Base-by-base conservation (phyloP, 1,140 invertebrate genomes). In the Meteorus sp. region DNA sequence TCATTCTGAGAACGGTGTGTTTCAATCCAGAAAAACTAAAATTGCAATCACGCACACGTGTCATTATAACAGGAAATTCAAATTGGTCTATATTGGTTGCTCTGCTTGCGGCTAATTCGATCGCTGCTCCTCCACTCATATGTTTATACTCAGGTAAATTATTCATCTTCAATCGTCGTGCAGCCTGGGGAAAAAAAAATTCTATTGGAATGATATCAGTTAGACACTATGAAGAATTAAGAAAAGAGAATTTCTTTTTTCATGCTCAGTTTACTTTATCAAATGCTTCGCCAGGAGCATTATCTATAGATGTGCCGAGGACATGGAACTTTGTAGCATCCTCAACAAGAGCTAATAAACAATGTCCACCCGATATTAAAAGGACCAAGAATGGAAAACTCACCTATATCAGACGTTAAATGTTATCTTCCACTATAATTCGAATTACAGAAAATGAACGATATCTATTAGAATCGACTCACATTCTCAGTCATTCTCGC, bases 301-400 rank as follows among this genome's bases (percentile, higher is more conserved):
- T 88, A 80, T 98, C 94, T 15, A 89, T 61, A 31, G 83, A 85
- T 61, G 87, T 77, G 3, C 95, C 95, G 8, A 98, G 80, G 33
- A 94, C 75, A 8, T 87, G 75, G 81, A 95, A 95, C 33, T 91
- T 82, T 59, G 91, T 82, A 15, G 94, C 82, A 71, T 83, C 83
- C 71, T 88, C 82, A 1, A 88, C 94, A 13, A 97, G 68, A 33
- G 88, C 86, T 53, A 98, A 70, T 44, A 97, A 81, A 79, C 91
- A 91, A 73, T 99, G 94, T 6, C 95, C 95, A 54, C 94, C 94
- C 70, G 95, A 98, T 59, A 95, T 88, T 2, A 99, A 79, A 7
- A 98, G 76, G 19, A 91, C 89, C 43, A 98, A 76, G 81, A 92
- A 98, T 44, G 97, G 97, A 83, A 94, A 98, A 48, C 88, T 76